A percentile compares a stretch with the other conserved stretches of the same genome.
Evolutionary conservation across 2,113 vertebrate genomes (phyloP).

Genomic region (Poeciliopsis occidentalis): DNA sequence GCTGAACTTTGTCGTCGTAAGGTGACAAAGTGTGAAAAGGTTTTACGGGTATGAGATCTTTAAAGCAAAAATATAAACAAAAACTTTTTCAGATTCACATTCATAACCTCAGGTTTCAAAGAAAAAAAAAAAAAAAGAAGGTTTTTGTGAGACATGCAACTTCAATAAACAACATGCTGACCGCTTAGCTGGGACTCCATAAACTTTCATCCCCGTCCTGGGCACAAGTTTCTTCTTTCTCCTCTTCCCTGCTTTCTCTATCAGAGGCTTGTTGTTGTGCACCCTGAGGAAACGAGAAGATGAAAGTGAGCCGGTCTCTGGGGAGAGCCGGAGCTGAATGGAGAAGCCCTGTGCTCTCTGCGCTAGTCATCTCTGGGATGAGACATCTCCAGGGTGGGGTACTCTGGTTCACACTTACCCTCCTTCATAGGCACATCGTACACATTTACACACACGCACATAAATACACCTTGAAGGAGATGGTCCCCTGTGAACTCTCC

Average conservation of each 20-base stretch:
- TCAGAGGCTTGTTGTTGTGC: slow-evolving; percentile 63
- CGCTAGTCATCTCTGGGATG: slow-evolving; percentile 48
- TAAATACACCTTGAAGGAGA: slow-evolving; percentile 39
- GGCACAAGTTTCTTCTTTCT: slow-evolving; percentile 45
- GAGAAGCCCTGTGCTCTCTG: slow-evolving; percentile 44
- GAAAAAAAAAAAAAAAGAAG: slow-evolving; percentile 23
- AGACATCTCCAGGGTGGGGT: slow-evolving; percentile 45
- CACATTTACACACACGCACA: slow-evolving; percentile 19
- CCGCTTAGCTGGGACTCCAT: slow-evolving; percentile 35
- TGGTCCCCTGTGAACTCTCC: slow-evolving; percentile 31
- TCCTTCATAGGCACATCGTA: slow-evolving; percentile 14
- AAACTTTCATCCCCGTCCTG: slow-evolving; percentile 16
- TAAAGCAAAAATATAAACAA: not conserved
- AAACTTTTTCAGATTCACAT: not conserved
- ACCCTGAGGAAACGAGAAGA: slow-evolving; percentile 72
- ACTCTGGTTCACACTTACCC: slow-evolving; percentile 43
- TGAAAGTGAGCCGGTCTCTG: slow-evolving; percentile 72
- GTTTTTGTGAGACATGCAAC: slow-evolving; percentile 34
- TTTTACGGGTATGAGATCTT: not conserved
- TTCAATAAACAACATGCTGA: slow-evolving; percentile 46
- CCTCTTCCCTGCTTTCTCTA: slow-evolving; percentile 31
- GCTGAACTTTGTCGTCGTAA: not conserved
- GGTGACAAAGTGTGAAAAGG: not conserved
- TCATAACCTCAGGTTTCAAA: slow-evolving; percentile 33
- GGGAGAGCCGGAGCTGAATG: slow-evolving; percentile 57